phyloP scores from a whole-genome alignment of 1,140 invertebrate genomes.

The Whitmania pigra region DNA sequence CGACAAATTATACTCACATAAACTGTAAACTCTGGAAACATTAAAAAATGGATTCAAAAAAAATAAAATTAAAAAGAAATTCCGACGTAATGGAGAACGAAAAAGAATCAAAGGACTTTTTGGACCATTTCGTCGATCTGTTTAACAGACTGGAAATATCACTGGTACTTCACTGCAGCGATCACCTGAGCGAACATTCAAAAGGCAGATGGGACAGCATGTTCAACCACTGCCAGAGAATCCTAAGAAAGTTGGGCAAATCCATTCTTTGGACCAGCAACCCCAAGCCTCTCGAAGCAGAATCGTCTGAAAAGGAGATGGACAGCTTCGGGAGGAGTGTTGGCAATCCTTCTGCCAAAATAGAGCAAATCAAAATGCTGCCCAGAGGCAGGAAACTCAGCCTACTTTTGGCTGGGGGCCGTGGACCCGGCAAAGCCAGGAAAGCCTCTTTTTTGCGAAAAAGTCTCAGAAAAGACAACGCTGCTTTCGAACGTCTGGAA shows the following conservation, averaged over 20 bases:
- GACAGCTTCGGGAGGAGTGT: no score
- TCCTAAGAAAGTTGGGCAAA: neutral
- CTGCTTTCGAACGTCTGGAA: no score
- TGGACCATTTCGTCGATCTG: neutral
- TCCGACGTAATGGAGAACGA: neutral
- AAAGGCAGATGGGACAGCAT: neutral
- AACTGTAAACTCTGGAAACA: neutral
- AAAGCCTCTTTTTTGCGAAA: no score
- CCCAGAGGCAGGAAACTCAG: no score
- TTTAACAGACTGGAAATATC: neutral
- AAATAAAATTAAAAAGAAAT: neutral
- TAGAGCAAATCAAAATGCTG: no score
- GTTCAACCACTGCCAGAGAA: conserved; percentile 1
- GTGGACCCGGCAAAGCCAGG: no score
- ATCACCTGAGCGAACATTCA: neutral
- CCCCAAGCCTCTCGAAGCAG: no score
- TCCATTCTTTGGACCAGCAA: no score
- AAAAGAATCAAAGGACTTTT: neutral
- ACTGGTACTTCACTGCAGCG: neutral
- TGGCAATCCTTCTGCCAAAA: no score
- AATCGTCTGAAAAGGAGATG: no score
- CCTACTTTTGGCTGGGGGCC: no score
- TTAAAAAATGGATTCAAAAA: neutral
- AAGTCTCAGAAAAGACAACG: no score
- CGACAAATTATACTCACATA: neutral